phyloP scores from a whole-genome alignment of 2,888 invertebrate genomes.

The Acanthosepion lycidas region DNA sequence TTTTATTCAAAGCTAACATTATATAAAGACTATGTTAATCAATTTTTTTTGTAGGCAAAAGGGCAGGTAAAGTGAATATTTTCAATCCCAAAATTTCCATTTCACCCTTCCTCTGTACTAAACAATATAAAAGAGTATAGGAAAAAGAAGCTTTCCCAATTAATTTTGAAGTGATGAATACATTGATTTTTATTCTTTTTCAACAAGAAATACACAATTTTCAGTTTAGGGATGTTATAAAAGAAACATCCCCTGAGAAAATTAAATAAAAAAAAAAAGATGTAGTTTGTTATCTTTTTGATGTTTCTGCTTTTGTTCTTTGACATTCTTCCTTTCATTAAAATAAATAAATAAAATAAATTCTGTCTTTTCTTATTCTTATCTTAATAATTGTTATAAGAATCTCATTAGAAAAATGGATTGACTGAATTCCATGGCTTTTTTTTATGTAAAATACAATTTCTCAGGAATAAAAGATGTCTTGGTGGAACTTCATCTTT shows the following conservation, averaged over 20 bases:
- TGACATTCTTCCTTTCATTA: neutral
- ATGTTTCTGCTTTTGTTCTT: neutral
- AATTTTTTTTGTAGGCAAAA: neutral
- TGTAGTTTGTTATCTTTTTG: neutral
- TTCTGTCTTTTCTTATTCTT: neutral
- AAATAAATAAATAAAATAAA: neutral
- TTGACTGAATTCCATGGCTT: neutral
- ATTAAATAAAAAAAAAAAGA: neutral
- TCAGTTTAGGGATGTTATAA: neutral
- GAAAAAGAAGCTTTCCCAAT: neutral
- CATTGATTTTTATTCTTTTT: neutral
- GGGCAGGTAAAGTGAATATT: neutral
- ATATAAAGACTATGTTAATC: neutral
- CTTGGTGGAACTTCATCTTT: neutral
- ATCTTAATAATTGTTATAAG: neutral
- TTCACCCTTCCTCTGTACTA: neutral
- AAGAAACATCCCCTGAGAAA: neutral
- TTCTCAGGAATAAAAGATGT: neutral
- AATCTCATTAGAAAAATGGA: neutral
- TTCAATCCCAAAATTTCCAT: neutral
- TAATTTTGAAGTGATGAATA: neutral
- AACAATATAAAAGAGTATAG: neutral
- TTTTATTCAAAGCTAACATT: neutral
- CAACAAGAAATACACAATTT: neutral
- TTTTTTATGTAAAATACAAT: neutral